Percentiles rank a stretch among this genome's conserved stretches.
These are phyloP conservation scores for Laupala kohalensis DNA, from an alignment of 1,140 invertebrate genomes.

Conservation along the genomic window DNA sequence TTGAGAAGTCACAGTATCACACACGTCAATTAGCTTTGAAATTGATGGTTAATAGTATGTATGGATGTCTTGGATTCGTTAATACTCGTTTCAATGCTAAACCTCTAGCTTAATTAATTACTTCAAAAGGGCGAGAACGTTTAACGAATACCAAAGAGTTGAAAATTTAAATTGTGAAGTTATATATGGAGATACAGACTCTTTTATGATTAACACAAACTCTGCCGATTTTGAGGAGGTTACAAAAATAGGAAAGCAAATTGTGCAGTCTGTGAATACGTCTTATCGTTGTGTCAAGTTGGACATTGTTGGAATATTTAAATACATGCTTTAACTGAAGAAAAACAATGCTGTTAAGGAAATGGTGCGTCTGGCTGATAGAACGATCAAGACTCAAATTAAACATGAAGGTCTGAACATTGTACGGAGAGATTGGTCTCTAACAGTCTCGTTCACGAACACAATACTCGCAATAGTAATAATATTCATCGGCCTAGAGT, in stretches of 20 bases:
- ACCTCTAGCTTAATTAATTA: constrained; percentile 87
- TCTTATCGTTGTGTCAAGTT: constrained; percentile 87
- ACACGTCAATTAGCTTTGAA: constrained; percentile 95
- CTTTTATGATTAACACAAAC: constrained; percentile 98
- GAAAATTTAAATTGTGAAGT: constrained; percentile 82
- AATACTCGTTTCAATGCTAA: constrained; percentile 95
- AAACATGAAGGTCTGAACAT: constrained; percentile 94
- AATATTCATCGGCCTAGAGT: no score
- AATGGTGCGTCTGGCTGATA: constrained; percentile 48
- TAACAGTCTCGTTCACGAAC: no score
- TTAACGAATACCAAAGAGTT: constrained; percentile 67
- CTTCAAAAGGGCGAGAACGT: constrained; percentile 88
- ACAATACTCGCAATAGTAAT: no score
- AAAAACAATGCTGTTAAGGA: constrained; percentile 97
- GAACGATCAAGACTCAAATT: constrained; percentile 51
- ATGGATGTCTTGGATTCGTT: constrained; percentile 92
- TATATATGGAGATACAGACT: constrained; percentile 99
- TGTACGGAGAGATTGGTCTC: constrained; percentile 95
- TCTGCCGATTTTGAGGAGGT: constrained; percentile 76
- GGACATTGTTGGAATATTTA: constrained; percentile 95
- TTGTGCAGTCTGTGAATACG: constrained; percentile 60
- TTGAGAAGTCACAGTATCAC: constrained; percentile 61
- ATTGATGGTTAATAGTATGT: constrained; percentile 98
- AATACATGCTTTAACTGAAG: constrained; percentile 84
- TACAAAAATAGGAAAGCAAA: constrained; percentile 49